Percentiles rank a stretch among this genome's conserved stretches.
phyloP scores from a whole-genome alignment of 2,797 vertebrate species.

The Clarias laeviceps region DNA sequence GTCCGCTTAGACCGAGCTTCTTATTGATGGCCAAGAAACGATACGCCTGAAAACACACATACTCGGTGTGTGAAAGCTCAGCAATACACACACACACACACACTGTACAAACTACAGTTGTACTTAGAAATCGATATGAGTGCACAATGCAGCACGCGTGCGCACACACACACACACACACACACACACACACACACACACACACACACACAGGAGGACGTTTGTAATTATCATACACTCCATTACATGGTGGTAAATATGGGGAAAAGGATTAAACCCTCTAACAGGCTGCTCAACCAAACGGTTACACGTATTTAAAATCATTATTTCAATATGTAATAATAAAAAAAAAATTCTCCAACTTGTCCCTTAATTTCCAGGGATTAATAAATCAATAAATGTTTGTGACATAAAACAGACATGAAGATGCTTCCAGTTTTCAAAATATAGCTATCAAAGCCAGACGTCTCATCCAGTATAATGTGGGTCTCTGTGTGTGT shows the following conservation, averaged over 20 bases:
- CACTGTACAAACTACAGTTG: not conserved
- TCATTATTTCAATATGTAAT: too few relatives aligned
- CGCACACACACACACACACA: not conserved
- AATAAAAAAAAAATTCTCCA: too few relatives aligned
- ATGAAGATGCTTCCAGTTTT: too few relatives aligned
- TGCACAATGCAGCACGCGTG: not conserved
- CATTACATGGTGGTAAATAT: not conserved
- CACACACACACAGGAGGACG: not conserved
- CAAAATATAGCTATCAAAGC: too few relatives aligned
- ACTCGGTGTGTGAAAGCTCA: not conserved
- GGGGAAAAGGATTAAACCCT: too few relatives aligned
- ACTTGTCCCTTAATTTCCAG: too few relatives aligned
- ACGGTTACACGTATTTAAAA: too few relatives aligned
- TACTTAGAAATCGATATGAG: not conserved
- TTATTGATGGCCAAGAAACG: slow-evolving; percentile 92
- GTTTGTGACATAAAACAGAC: too few relatives aligned
- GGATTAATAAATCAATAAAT: too few relatives aligned
- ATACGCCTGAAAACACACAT: slow-evolving; percentile 82
- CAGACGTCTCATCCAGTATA: too few relatives aligned
- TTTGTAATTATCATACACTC: not conserved
- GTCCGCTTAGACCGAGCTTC: slow-evolving; percentile 90
- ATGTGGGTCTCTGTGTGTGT: too few relatives aligned
- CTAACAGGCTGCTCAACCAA: too few relatives aligned
- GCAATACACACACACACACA: slow-evolving; percentile 34
- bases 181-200: not conserved